Percentiles rank a stretch among this genome's conserved stretches.
Evolutionary conservation across 37 sponge, comb jelly and placozoan genomes (phyloP).

Genomic region (Amphimedon queenslandica): DNA sequence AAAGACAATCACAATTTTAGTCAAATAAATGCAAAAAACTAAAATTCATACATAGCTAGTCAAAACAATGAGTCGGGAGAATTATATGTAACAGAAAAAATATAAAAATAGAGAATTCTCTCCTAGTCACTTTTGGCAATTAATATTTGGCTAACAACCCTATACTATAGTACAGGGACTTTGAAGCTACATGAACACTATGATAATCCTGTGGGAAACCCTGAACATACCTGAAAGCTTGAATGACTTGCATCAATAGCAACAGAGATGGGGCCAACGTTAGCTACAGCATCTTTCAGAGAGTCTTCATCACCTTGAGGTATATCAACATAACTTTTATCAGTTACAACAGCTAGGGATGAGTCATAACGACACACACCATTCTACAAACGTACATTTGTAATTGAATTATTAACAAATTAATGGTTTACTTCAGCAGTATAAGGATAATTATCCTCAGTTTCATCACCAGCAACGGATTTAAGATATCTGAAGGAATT

Average conservation of each 20-base stretch:
- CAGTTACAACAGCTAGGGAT: constrained; percentile 11
- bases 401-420: not conserved
- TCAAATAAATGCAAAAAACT: no score
- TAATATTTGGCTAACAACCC: no score
- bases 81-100: no score
- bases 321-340: constrained; percentile 11
- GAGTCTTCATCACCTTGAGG: not conserved
- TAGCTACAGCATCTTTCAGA: constrained; percentile 32
- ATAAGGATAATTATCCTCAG: constrained; percentile 28
- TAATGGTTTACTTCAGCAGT: constrained; percentile 34
- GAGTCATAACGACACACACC: constrained; percentile 13
- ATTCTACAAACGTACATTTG: not conserved
- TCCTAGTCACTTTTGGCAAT: no score
- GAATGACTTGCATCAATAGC: constrained; percentile 25
- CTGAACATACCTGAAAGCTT: constrained; percentile 15
- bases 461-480: constrained; percentile 1
- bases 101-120: no score
- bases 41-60: no score
- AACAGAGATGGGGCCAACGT: constrained; percentile 36
- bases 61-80: no score
- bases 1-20: not conserved
- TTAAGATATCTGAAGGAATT: constrained; percentile 40
- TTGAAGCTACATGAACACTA: not conserved
- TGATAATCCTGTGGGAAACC: no score
- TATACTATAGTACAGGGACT: no score